Percentiles rank a stretch among this genome's conserved stretches.
phyloP scores from a whole-genome alignment of 1,140 invertebrate species.

The Sminthurinus signatus region DNA sequence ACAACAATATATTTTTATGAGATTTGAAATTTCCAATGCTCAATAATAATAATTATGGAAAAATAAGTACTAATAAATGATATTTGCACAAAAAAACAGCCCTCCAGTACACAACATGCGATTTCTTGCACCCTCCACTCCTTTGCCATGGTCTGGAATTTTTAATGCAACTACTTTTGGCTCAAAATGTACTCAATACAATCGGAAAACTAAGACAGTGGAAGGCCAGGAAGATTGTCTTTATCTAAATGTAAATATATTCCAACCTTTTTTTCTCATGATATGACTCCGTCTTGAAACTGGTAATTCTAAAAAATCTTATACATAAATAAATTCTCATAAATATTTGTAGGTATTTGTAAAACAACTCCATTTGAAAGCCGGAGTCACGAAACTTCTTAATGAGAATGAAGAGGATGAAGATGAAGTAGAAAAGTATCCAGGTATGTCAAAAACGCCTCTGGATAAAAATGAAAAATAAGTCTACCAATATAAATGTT shows the following conservation, averaged over 20 bases:
- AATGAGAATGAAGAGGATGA: neutral
- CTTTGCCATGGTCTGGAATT: conserved; percentile 25
- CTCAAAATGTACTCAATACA: conserved; percentile 20
- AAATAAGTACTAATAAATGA: too few species aligned
- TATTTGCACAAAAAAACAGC: too few species aligned
- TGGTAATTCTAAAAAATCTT: conserved; percentile 2
- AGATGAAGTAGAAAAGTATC: neutral
- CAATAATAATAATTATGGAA: too few species aligned
- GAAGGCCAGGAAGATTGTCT: conserved; percentile 26
- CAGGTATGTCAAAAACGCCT: too few species aligned
- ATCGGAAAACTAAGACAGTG: neutral
- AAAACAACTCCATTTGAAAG: neutral
- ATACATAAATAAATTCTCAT: neutral
- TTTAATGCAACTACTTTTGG: conserved; percentile 13
- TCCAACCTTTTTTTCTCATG: too few species aligned
- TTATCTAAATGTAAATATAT: conserved; percentile 27
- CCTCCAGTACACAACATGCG: too few species aligned
- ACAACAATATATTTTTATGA: too few species aligned
- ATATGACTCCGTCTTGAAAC: too few species aligned
- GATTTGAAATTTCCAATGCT: too few species aligned
- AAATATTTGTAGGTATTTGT: neutral
- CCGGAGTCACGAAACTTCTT: neutral
- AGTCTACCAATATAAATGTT: too few species aligned
- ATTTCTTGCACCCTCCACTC: conserved; percentile 15
- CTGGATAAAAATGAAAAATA: too few species aligned